Conservation (phyloP, 2,113 vertebrate species). For the Nothoprocta perdicaria region DNA sequence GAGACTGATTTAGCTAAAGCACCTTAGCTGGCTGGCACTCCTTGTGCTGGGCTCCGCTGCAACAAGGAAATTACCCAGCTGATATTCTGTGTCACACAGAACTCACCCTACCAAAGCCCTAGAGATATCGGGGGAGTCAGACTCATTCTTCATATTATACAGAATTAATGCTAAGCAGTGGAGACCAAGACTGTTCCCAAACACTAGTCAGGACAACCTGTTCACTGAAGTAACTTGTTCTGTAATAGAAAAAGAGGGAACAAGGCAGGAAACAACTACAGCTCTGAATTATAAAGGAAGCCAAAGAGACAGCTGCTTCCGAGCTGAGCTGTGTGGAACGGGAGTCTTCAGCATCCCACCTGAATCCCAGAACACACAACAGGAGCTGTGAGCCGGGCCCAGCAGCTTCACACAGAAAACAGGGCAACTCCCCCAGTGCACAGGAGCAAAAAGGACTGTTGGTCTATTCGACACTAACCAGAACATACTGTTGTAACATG, state of each 20-base stretch:
- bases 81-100: background rate
- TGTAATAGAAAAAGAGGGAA: background rate
- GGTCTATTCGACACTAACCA: background rate
- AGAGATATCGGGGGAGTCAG: background rate
- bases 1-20: conserved; percentile 48
- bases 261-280: background rate
- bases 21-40: conserved; percentile 16
- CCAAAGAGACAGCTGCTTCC: background rate
- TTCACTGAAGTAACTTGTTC: background rate
- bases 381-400: background rate
- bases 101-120: background rate
- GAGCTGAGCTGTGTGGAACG: background rate
- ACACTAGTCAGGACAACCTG: background rate
- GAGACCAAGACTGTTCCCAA: background rate
- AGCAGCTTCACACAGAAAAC: background rate
- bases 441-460: background rate
- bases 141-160: background rate
- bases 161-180: background rate
- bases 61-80: background rate
- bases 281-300: background rate
- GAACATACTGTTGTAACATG: background rate
- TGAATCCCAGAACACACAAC: background rate
- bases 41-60: background rate
- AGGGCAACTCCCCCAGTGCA: background rate
- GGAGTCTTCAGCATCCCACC: background rate